phyloP scores from a whole-genome alignment of 2,113 vertebrate species.

The Phoxinus phoxinus region DNA sequence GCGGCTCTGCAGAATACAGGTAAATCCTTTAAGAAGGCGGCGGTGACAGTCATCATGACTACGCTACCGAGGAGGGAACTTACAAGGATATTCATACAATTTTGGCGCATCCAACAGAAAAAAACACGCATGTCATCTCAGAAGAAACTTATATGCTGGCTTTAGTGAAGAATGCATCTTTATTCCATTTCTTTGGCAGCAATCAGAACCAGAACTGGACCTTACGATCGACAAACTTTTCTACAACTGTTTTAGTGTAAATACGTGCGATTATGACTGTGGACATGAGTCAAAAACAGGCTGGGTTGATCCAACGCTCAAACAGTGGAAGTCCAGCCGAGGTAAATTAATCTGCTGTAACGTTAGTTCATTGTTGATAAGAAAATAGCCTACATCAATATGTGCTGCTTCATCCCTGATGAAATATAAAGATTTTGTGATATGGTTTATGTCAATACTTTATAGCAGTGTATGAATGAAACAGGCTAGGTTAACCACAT shows the following conservation, averaged over 20 bases:
- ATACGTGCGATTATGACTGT: not conserved
- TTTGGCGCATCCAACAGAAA: not conserved
- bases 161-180: conserved; percentile 8
- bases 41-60: conserved; percentile 25
- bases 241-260: conserved; percentile 1
- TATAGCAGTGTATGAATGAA: not conserved
- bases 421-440: not conserved
- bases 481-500: not conserved
- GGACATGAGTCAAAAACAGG: not conserved
- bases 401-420: not conserved
- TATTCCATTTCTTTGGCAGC: not conserved
- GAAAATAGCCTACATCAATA: not conserved
- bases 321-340: conserved; percentile 26
- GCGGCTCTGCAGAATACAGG: not conserved
- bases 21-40: conserved; percentile 35
- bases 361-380: not conserved
- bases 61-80: not conserved
- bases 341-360: conserved; percentile 27
- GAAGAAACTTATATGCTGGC: not conserved
- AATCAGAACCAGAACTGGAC: conserved; percentile 13
- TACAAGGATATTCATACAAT: not conserved
- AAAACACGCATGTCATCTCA: not conserved
- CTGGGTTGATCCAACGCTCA: not conserved
- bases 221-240: conserved; percentile 6
- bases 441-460: not conserved